These are phyloP conservation scores for Volucella inanis DNA, from an alignment of 2,888 invertebrate species.

Conservation along the genomic window DNA sequence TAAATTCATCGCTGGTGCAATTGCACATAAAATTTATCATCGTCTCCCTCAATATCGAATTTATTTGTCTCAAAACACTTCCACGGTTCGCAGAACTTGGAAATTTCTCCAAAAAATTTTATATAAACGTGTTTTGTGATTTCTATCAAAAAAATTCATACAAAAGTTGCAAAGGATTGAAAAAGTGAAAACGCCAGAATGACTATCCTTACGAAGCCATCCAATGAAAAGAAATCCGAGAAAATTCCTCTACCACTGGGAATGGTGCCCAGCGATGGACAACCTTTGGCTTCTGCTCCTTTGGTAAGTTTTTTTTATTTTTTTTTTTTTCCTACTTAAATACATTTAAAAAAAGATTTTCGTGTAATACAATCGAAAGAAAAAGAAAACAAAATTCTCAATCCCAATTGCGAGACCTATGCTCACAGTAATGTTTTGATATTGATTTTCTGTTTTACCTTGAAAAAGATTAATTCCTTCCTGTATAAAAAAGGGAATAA, in stretches of 20 bases:
- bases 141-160: constrained; percentile 14
- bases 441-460: constrained; percentile 73
- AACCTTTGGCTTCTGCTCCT: constrained; percentile 67
- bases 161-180: constrained; percentile 9
- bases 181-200: constrained; percentile 83
- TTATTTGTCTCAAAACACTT: constrained; percentile 53
- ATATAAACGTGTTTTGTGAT: not conserved
- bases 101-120: constrained; percentile 9
- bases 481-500: constrained; percentile 13
- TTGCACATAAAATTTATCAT: constrained; percentile 35
- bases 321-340: constrained; percentile 2
- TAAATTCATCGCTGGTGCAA: constrained; percentile 51
- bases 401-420: not conserved
- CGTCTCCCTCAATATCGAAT: constrained; percentile 50
- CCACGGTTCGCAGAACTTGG: constrained; percentile 16
- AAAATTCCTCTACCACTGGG: constrained; percentile 87
- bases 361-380: not conserved
- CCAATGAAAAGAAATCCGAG: constrained; percentile 88
- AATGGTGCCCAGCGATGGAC: constrained; percentile 79
- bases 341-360: not conserved
- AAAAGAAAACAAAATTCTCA: not conserved
- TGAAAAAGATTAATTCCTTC: constrained; percentile 66
- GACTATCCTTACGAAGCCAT: constrained; percentile 91
- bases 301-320: constrained; percentile 69
- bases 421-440: constrained; percentile 55